Evolutionary conservation across 2,113 vertebrate species (phyloP).

Genomic region (Tringa solitaria): DNA sequence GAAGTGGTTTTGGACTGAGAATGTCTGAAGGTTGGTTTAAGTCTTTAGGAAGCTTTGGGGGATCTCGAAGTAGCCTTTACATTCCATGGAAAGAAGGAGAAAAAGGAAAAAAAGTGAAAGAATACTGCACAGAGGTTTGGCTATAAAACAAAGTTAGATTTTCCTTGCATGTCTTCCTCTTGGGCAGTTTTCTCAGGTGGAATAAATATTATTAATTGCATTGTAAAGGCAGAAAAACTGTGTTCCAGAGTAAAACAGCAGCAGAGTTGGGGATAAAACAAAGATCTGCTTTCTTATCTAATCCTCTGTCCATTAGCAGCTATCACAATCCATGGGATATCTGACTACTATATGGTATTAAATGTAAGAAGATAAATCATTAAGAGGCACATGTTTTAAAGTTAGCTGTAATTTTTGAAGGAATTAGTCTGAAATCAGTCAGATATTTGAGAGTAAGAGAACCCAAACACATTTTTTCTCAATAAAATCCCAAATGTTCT

Average conservation of each 20-base stretch:
- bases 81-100: neutral
- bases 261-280: neutral
- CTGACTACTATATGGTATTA: neutral
- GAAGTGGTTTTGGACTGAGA: neutral
- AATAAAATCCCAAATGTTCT: neutral
- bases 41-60: neutral
- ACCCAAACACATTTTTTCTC: neutral
- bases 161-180: neutral
- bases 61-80: neutral
- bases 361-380: neutral
- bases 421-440: neutral
- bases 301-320: neutral
- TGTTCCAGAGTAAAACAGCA: neutral
- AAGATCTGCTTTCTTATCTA: neutral
- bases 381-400: neutral
- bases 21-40: neutral
- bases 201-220: neutral
- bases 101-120: neutral
- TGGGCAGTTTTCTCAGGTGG: neutral
- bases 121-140: neutral
- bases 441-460: neutral
- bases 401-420: neutral
- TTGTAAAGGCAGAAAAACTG: neutral
- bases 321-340: neutral
- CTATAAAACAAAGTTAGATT: neutral